Evolutionary conservation across 2,797 vertebrate species (phyloP), one percentile per base, ranked within the genome.

Genomic region (Dromococcyx pavoninus): DNA sequence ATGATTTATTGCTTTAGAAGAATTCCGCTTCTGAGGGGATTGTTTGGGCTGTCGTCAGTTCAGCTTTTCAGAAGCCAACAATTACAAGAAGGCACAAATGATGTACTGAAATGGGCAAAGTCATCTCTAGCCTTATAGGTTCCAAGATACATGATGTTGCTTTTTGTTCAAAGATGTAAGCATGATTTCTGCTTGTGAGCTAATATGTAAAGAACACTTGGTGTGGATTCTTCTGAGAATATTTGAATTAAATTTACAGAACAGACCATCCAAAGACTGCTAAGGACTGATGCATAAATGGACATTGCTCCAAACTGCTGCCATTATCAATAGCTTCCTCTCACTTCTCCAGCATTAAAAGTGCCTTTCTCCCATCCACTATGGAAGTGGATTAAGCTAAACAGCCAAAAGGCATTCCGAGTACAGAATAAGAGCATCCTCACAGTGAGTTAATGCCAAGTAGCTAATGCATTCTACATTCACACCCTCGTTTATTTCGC

Each of bases 401-500:
- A 86, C 72, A 89, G 80, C 85, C 88, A 76, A 93, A 89, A 96
- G 92, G 88, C 88, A 62, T 86, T 90, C 80, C 83, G 91, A 41
- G 61, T 93, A 70, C 86, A 85, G 86, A 73, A 73, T 5, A 74
- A 73, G 86, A 96, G 65, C 22, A 6, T 93, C 94, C 81, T 87
- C 86, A 91, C 67, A 43, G 71, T 8, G 37, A 77, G 41, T 75
- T 80, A 67, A 54, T 88, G 88, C 95, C 91, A 95, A 94, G 70
- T n/a, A 62, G 67, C 84, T 96, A 92, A 92, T 95, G 69, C 75
- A 77, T 86, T 94, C 86, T 92, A 27, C 74, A 70, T 89, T 97
- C 94, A 95, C 94, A 96, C 96, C 96, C 96, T 96, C 2, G 1
- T 78, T 85, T 92, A 77, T 96, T 96, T 95, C 95, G 94, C 96